Conservation (phyloP, 2,888 invertebrate species). For the Drosophila pseudotakahashii region DNA sequence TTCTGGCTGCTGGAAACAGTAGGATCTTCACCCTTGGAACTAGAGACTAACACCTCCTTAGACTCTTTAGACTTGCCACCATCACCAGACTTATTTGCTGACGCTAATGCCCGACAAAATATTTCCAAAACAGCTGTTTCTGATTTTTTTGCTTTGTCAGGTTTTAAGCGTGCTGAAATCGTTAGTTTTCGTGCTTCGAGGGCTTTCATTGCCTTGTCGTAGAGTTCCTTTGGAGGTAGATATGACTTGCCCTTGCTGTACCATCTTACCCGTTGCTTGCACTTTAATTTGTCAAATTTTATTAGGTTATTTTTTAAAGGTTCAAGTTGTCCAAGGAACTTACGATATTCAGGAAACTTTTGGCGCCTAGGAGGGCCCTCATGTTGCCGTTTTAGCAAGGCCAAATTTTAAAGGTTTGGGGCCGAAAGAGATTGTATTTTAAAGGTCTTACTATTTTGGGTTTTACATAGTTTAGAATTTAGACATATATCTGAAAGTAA, state of each 20-base stretch:
- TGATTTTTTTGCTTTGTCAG: background rate
- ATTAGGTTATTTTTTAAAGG: background rate
- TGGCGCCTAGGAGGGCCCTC: constrained; percentile 19
- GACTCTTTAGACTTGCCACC: background rate
- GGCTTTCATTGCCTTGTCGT: background rate
- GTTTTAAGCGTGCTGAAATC: background rate
- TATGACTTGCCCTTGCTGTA: constrained; percentile 1
- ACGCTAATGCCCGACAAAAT: background rate
- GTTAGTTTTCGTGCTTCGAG: background rate
- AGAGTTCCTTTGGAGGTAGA: background rate
- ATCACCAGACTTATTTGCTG: background rate
- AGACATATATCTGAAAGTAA: constrained; percentile 8
- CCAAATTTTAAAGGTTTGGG: constrained; percentile 2
- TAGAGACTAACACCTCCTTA: no score
- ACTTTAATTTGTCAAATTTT: background rate
- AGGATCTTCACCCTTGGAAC: background rate
- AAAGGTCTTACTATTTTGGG: background rate
- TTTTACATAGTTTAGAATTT: background rate
- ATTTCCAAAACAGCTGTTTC: constrained; percentile 11
- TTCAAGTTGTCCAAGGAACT: background rate
- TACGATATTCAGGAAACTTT: constrained; percentile 6
- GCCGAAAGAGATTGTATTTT: constrained; percentile 11
- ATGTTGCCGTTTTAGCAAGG: background rate
- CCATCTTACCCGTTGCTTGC: constrained; percentile 2
- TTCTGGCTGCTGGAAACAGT: no score